These are phyloP conservation scores for Apodemus sylvaticus DNA, from an alignment of 2,113 vertebrate species.

Conservation along the genomic window DNA sequence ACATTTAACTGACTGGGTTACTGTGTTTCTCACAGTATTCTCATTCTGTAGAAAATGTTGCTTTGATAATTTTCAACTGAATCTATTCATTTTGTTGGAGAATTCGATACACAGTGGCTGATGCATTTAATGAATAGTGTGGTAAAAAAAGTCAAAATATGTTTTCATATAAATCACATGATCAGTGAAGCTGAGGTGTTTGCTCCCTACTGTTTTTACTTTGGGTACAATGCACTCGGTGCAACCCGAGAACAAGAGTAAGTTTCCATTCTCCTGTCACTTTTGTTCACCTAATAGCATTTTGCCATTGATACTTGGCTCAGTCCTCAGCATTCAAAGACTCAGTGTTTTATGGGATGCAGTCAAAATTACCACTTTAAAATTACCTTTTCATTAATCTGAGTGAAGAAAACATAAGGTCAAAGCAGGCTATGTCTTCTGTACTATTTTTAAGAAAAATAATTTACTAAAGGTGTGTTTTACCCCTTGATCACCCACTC, in stretches of 20 bases:
- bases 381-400: not conserved
- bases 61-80: slow-evolving; percentile 56
- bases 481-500: not conserved
- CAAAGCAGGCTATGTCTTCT: not conserved
- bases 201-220: not conserved
- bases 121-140: slow-evolving; percentile 73
- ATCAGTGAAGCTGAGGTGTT: slow-evolving; percentile 25
- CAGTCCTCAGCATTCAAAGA: not conserved
- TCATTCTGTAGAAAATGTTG: slow-evolving; percentile 29
- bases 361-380: not conserved
- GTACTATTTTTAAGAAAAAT: not conserved
- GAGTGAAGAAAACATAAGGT: not conserved
- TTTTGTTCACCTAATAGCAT: accelerated
- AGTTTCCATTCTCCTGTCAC: slow-evolving; percentile 5
- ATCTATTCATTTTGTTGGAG: slow-evolving; percentile 50
- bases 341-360: not conserved
- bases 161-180: slow-evolving; percentile 69
- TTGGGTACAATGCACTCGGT: slow-evolving; percentile 54
- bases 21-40: not conserved
- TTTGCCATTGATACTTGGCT: not conserved
- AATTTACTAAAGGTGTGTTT: not conserved
- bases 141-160: slow-evolving; percentile 33
- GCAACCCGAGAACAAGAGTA: slow-evolving; percentile 39
- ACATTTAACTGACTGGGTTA: slow-evolving; percentile 27
- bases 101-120: slow-evolving; percentile 66